A percentile compares a stretch with the other conserved stretches of the same genome.
These are phyloP conservation scores for Meteorus sp. DNA, from an alignment of 1,140 invertebrate genomes.

Conservation along the genomic window DNA sequence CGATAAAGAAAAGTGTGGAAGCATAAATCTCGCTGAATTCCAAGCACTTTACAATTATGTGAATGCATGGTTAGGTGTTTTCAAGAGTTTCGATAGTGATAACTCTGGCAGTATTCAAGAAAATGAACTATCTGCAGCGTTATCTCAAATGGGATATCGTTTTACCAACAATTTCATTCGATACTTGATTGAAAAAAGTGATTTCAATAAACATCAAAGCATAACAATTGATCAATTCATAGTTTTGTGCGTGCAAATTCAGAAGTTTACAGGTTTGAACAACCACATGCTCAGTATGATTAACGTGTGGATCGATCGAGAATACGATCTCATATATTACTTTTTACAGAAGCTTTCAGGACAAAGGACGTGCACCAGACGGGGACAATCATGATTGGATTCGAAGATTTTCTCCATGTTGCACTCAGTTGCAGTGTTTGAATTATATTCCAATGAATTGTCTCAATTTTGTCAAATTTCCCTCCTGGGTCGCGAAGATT, in stretches of 20 bases:
- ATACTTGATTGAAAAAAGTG: conserved; percentile 71
- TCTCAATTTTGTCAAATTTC: too few relatives aligned
- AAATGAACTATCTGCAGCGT: conserved; percentile 74
- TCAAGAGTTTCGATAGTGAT: conserved; percentile 80
- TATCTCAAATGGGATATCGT: conserved; percentile 86
- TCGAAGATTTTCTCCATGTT: too few relatives aligned
- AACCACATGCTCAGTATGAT: neutral
- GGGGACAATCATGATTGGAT: too few relatives aligned
- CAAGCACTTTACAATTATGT: conserved; percentile 86
- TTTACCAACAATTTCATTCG: conserved; percentile 78
- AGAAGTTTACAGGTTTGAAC: conserved; percentile 72
- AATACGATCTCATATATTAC: too few relatives aligned
- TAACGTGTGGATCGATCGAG: too few relatives aligned
- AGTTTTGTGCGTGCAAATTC: conserved; percentile 83
- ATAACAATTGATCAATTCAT: conserved; percentile 88
- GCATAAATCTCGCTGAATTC: conserved; percentile 86
- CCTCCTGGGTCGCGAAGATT: too few relatives aligned
- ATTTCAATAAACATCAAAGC: conserved; percentile 63
- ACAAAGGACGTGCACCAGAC: conserved; percentile 1
- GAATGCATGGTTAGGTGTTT: conserved; percentile 83
- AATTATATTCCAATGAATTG: too few relatives aligned
- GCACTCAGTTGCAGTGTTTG: too few relatives aligned
- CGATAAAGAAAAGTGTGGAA: conserved; percentile 81
- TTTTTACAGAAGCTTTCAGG: too few relatives aligned
- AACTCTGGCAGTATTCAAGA: conserved; percentile 83